phyloP scores from a whole-genome alignment of 2,888 invertebrate species.

The Tipula lateralis region DNA sequence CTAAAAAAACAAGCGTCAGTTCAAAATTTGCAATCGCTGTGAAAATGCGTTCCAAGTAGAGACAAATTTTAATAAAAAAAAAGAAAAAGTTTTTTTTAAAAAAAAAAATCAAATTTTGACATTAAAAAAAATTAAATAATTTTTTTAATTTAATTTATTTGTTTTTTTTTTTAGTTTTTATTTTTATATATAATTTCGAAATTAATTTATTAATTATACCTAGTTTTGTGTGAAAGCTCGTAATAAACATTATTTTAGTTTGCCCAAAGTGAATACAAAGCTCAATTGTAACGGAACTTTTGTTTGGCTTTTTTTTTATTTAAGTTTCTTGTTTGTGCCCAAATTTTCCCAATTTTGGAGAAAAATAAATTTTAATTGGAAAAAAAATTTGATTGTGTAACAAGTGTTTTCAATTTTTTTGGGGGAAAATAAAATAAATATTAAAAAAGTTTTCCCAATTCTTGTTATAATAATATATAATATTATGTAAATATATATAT shows the following conservation, averaged over 20 bases:
- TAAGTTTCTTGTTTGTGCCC: neutral
- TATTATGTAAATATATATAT: neutral
- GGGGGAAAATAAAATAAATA: neutral
- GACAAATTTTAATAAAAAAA: neutral
- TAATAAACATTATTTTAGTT: neutral
- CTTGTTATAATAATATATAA: neutral
- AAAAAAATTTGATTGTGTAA: constrained; percentile 2
- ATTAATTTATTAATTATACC: neutral
- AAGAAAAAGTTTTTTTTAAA: neutral
- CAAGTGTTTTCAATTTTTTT: neutral
- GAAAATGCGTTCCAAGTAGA: constrained; percentile 24
- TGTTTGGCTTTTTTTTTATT: neutral
- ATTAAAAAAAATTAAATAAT: neutral
- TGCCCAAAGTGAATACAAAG: neutral
- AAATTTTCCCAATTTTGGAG: neutral
- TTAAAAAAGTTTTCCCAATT: neutral
- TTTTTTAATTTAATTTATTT: constrained; percentile 16
- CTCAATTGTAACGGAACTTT: neutral
- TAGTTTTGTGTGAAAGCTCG: neutral
- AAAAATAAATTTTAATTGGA: neutral
- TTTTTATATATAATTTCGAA: neutral
- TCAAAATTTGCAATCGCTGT: neutral
- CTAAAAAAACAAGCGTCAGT: constrained; percentile 4
- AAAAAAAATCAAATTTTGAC: neutral
- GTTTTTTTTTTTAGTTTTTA: neutral